Evolutionary conservation across 2,797 vertebrate genomes (phyloP).

Genomic region (Pipistrellus pygmaeus): DNA sequence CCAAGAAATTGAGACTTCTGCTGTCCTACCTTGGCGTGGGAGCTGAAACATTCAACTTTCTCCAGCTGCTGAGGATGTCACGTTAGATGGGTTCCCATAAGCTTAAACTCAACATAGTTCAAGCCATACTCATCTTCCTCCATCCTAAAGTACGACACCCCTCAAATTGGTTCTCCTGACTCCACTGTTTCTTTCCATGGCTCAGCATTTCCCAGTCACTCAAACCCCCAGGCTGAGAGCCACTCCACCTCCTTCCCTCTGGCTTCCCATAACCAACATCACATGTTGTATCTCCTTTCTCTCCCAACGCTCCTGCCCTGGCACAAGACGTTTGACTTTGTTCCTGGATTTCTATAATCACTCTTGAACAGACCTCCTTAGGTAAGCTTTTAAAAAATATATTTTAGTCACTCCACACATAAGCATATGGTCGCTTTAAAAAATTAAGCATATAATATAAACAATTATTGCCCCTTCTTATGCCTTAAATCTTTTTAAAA

Average conservation of each 20-base stretch:
- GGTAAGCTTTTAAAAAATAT: not conserved
- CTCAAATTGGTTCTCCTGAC: not conserved
- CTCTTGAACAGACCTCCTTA: slow-evolving; percentile 89
- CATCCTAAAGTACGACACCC: not conserved
- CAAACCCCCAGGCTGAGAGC: not conserved
- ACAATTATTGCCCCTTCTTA: not conserved
- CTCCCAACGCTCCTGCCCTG: too few species aligned
- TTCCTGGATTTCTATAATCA: not conserved
- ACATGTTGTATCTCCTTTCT: not conserved
- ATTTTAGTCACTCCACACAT: not conserved
- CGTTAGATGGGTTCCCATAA: not conserved
- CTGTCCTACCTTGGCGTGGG: not conserved
- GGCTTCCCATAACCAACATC: not conserved
- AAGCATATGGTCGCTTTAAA: not conserved
- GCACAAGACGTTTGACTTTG: not conserved
- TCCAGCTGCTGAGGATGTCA: not conserved
- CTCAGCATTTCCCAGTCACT: slow-evolving; percentile 13
- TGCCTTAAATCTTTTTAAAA: not conserved
- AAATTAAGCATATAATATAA: not conserved
- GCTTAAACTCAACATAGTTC: not conserved
- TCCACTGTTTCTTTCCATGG: not conserved
- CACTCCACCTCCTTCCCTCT: not conserved
- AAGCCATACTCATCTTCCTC: not conserved
- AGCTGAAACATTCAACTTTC: not conserved
- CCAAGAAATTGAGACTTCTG: not conserved